Conservation (phyloP, 2,113 vertebrate species). For the Thinocorus orbignyianus region DNA sequence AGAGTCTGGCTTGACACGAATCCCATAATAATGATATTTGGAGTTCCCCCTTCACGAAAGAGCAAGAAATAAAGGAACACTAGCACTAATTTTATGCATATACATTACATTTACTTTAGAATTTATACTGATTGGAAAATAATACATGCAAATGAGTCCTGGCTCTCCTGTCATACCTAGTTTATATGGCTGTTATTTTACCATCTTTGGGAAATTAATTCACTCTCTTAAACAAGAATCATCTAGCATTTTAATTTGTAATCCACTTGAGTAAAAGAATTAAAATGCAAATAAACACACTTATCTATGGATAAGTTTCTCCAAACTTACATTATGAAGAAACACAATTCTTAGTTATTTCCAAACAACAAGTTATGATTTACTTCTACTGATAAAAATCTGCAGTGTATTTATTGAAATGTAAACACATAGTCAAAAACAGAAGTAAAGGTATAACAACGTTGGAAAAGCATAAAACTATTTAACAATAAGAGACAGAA, state of each 20-base stretch:
- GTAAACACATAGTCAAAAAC: neutral
- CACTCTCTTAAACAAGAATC: neutral
- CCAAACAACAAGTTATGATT: neutral
- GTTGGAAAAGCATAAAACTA: neutral
- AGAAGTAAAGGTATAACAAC: neutral
- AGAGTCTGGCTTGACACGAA: constrained; percentile 86
- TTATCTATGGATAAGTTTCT: neutral
- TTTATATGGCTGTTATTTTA: neutral
- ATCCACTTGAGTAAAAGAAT: neutral
- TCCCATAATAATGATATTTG: constrained; percentile 86
- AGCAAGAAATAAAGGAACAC: constrained; percentile 39
- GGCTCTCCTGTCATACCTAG: neutral
- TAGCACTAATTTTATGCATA: neutral
- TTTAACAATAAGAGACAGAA: neutral
- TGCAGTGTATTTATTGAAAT: neutral
- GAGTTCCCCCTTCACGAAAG: constrained; percentile 80
- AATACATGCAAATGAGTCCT: neutral
- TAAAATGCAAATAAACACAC: neutral
- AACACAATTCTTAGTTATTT: neutral
- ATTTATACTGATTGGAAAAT: neutral
- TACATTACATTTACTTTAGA: neutral
- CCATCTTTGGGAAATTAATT: neutral
- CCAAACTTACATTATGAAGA: neutral
- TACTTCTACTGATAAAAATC: neutral
- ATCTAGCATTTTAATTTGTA: neutral